Base-by-base conservation (phyloP, 2,888 invertebrate species). In the Hesperia comma region DNA sequence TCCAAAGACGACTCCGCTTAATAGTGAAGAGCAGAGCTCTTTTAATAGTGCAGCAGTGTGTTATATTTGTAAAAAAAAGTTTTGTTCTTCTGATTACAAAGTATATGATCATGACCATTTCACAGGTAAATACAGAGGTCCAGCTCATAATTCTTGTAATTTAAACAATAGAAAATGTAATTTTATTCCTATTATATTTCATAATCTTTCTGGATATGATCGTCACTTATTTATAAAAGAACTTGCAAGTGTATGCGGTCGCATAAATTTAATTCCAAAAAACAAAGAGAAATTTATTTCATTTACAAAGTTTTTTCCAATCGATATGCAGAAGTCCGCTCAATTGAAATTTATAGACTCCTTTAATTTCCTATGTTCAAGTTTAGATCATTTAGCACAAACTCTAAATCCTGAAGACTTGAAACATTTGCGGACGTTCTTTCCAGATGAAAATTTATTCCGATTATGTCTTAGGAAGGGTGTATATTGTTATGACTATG, bases 101-200 rank as follows among this genome's bases (percentile, higher is more conserved):
- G 54, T 55, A 7, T 33, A 33, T 55, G 54, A 55, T 33, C 54
- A 55, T 55, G 54, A 55, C 54, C 54, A 55, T 33, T 55, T 55
- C 54, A 55, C 54, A 10, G 54, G 54, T 55, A 55, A 55, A 55
- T 55, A 55, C 54, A 55, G 54, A 55, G 54, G 54, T 32, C 33
- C 54, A 55, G 54, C 54, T 55, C 33, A 69, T 55, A 14, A 63
- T 58, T 57, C 21, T 17, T 74, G 72, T 60, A 74, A 74, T 55
- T 57, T 76, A 41, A 55, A 43, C 10, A 69, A 61, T 54, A 69
- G 33, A 67, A 68, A 70, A 14, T 64, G 68, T 51, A 32, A 69
- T 57, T 75, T 75, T 19, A 66, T 77, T 14, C 75, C 75, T 1
- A 68, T 77, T 6, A 56, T 75, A 7, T 75, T 75, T 63, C 63